Evolutionary conservation across 2,113 vertebrate species (phyloP), one percentile per base, ranked within the genome.

Genomic region (Melanerpes formicivorus): DNA sequence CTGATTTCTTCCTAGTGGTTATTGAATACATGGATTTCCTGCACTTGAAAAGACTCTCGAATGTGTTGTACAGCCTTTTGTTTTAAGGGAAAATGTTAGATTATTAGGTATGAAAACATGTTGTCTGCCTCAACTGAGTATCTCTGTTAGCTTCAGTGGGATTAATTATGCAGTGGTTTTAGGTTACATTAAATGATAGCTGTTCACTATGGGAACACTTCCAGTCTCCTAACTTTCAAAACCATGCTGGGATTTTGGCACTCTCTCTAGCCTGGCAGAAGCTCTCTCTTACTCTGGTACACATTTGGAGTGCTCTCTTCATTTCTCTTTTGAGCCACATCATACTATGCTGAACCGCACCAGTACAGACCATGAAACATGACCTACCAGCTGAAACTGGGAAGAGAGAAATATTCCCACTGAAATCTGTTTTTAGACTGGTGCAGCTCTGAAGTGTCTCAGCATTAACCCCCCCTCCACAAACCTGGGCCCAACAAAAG

Each of bases 11-110:
- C 58, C 23, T 46, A 34, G 18, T 67, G 37, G 40, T 52, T 44
- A 29, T 6, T 21, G 3, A 17, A 25, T 52, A 9, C 22, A 3
- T 29, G 34, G 65, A 56, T 1, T 0, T 44, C 67, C 14, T 34
- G 14, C 14, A 8, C 32, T 86, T 85, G 56, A 60, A 87, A 90
- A 16, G 21, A 73, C 67, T 56, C 37, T 10, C 46, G 27, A 32
- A 78, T 16, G 11, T 7, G 3, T 69, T 22, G 48, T n/a, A 56
- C 32, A 69, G 18, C 54, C 34, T 80, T 80, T 29, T 59, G 44
- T 48, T 54, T 88, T 89, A 37, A 75, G 37, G 37, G 67, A 46
- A 15, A 11, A 14, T 73, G 34, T 11, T 64, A 23, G 11, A 69
- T 40, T 79, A n/a, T 32, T 25, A 66, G 12, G 10, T 63, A 11